phyloP scores from a whole-genome alignment of 1,140 invertebrate genomes.

The Dufourea novaeangliae region DNA sequence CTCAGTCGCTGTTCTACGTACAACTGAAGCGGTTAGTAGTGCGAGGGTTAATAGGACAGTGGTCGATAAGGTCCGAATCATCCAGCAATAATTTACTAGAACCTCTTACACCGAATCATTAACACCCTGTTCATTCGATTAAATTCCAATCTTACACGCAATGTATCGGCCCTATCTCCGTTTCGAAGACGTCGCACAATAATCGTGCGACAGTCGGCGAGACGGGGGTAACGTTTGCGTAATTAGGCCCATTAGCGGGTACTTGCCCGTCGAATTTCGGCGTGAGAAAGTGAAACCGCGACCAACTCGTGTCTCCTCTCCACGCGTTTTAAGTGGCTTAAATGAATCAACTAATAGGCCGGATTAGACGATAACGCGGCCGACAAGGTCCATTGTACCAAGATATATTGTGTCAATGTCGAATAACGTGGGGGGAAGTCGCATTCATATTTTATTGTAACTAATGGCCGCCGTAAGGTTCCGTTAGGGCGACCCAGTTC shows the following conservation, averaged over 20 bases:
- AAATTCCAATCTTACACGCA: not conserved
- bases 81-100: too few relatives aligned
- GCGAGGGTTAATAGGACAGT: too few relatives aligned
- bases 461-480: slow-evolving; percentile 27
- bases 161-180: not conserved
- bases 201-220: slow-evolving; percentile 2
- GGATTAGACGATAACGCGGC: slow-evolving; percentile 20
- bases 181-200: not conserved
- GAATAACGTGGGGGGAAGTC: slow-evolving; percentile 13
- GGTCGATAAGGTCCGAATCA: too few relatives aligned
- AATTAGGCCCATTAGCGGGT: slow-evolving; percentile 30
- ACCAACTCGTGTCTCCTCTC: slow-evolving; percentile 14
- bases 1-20: too few relatives aligned
- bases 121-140: too few relatives aligned
- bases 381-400: not conserved
- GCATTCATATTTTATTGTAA: slow-evolving; percentile 22
- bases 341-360: slow-evolving; percentile 45
- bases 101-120: too few relatives aligned
- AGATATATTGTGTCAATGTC: slow-evolving; percentile 39
- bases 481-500: slow-evolving; percentile 25
- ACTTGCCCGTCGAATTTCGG: slow-evolving; percentile 13
- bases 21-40: too few relatives aligned
- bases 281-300: slow-evolving; percentile 28
- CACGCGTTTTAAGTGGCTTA: slow-evolving; percentile 49
- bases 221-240: not conserved